Evolutionary conservation across 2,888 invertebrate genomes (phyloP), one percentile per base, ranked within the genome.

Genomic region (Podabrus alpinus): DNA sequence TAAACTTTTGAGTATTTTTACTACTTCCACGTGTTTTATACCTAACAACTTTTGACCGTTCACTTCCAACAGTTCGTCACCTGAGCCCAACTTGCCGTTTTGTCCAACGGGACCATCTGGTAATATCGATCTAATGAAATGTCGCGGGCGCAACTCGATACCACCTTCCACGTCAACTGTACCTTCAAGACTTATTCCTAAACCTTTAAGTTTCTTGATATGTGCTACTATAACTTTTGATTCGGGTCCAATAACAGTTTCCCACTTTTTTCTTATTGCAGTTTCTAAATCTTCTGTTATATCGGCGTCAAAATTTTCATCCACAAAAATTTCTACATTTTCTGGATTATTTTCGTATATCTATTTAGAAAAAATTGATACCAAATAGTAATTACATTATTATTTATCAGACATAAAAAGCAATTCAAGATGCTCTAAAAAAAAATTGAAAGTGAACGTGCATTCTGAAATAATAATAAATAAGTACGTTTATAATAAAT

Each of bases 141-240:
- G 99, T 89, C 98, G 98, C n/a, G 99, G 99, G 81, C 98, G 92
- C 60, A 98, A 93, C 89, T 99, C 99, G 81, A 95, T 92, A 2
- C 99, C 99, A 82, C 96, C 95, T 88, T 99, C 98, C 19, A 99
- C 98, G 85, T 99, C 99, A 13, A 98, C 99, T 0, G 99, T 99
- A 29, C 99, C 99, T 88, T 99, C 98, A 79, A 99, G 90, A 86
- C 97, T 98, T 83, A 99, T 98, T 5, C 99, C 99, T 79, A 99
- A 91, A 69, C 97, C 99, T 83, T 94, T 94, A 83, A 97, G 92
- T 89, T 98, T 98, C 83, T 93, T 94, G 80, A 98, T 90, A 89
- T 98, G 97, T 75, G 97, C 96, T 80, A 98, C 94, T 86, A 97
- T 92, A 85, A 98, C 95, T 86, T 97, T 94, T 83, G 93, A 80